Evolutionary conservation across 1,140 invertebrate genomes (phyloP), one percentile per base, ranked within the genome.

Genomic region (Drosophila ogumai): DNA sequence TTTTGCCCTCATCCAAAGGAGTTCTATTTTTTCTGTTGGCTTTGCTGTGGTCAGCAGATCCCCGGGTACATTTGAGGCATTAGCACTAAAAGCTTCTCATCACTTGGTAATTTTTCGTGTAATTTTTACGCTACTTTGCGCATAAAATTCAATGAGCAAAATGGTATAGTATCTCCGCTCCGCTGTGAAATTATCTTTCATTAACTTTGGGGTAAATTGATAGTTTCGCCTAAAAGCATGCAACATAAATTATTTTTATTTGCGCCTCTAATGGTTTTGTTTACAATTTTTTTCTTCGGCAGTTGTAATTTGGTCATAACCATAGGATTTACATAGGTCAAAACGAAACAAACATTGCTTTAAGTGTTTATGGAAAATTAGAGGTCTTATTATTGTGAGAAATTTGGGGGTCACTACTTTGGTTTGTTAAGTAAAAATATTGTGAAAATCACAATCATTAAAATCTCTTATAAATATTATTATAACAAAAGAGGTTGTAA

Each of bases 31-130:
- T 69, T 68, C 59, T 49, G 41, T 32, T 2, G 15, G 31, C 43
- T 25, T 22, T 46, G 75, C 79, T 82, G 56, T 50, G 77, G 81
- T 88, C 84, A 88, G 84, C 84, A 82, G 13, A 58, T 81, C 49
- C 6, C 28, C 8, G 17, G 13, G 15, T 32, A 56, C 60, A 65
- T 74, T 59, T 75, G 34, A 60, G 34, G 59, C 79, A 84, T 90
- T 90, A 78, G 49, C 81, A 81, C 85, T 88, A 88, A 88, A 88
- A 88, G 85, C 85, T 59, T 90, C 58, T 61, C 82, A 86, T 86
- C 82, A 86, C 66, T 79, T 54, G 74, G 63, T 59, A 57, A 85
- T 80, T 81, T 68, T 74, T 66, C 44, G 64, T 78, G 81, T 84
- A 82, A 84, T 80, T 81, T 79, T 75, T 80, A 57, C 75, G 57